Evolutionary conservation across 2,797 vertebrate genomes (phyloP), one percentile per base, ranked within the genome.

Genomic region (Adrianichthys oophorus): DNA sequence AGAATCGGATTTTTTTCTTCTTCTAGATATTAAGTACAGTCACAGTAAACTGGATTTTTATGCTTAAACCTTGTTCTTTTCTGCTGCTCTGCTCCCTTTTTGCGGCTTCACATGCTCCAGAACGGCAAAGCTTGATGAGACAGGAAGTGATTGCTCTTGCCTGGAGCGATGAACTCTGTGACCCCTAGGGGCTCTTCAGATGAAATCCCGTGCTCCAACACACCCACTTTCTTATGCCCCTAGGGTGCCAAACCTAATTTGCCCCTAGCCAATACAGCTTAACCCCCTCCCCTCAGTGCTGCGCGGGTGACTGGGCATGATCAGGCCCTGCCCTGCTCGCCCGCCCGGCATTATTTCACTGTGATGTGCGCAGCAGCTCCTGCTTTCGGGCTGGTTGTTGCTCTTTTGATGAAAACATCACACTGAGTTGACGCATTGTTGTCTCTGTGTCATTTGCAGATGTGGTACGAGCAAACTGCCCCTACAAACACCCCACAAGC

Each of bases 241-340:
- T 62, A 55, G 70, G 85, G 80, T 89, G 80, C 80, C 83, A 80
- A 78, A 75, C 78, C 80, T 88, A 88, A 90, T 88, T 88, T 88
- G 84, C 85, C 90, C 84, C 87, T 24, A 88, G 87, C 82, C 82
- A 78, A 83, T 75, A 89, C 87, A 90, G 72, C 88, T 90, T 90
- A 91, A 90, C 86, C 87, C 86, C 82, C 85, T 83, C 85, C 80
- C 78, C 72, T 81, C 56, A 2, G 37, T 55, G 69, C 67, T 46
- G 52, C 70, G 82, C 15, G 87, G 86, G 84, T 87, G 85, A 84
- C 23, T 29, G 45, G 80, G 79, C 84, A 83, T 79, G 53, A 47
- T 24, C 46, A 65, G 66, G 49, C 70, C 69, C 56, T 57, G 71
- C 49, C 62, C 62, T 21, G 67, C 69, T 29, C 26, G 26, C 48